Base-by-base conservation (phyloP, 2,797 vertebrate genomes). In the Eidolon dupreanum region DNA sequence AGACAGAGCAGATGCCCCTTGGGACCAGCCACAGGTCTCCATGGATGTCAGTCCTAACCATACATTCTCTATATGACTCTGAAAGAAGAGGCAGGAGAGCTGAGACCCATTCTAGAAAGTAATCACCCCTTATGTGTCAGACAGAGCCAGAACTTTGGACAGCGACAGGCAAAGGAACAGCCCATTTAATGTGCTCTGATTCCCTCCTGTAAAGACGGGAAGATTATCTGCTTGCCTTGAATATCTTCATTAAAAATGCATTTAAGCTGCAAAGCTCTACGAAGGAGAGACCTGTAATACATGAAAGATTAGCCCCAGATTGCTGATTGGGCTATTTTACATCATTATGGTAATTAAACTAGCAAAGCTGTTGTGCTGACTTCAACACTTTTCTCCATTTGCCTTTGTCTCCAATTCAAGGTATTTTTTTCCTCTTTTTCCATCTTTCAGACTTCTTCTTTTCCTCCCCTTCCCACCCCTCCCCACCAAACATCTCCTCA, bases 231-330 rank as follows among this genome's bases (percentile, higher is more conserved):
- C 89, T 91, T 91, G 98, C 98, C 96, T 98, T 97, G 96, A 98
- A 98, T 98, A 98, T 98, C 98, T 98, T 98, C 98, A 99, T 99
- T 99, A 99, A 99, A 99, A 99, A 99, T 98, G 98, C 98, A 98
- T 99, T 98, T 98, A 97, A 98, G 98, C 98, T 97, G 97, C 97
- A 96, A 97, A 98, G 97, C 97, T 94, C 97, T 97, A 97, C 0
- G 65, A 99, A 98, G 98, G 95, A 98, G 97, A 98, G 98, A 99
- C 98, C 98, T 99, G 98, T 98, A 99, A 98, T 98, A 99, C 98
- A 99, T 99, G 98, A 98, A 99, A 99, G 98, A 99, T 99, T 98
- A 99, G 98, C 98, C 98, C 98, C 98, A 98, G 98, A 99, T 98
- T 99, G 98, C 98, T 99, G 98, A 99, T 99, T 98, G 98, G 98